These are phyloP conservation scores for Sthenelais limicola DNA, from an alignment of 2,888 invertebrate species.

Conservation along the genomic window DNA sequence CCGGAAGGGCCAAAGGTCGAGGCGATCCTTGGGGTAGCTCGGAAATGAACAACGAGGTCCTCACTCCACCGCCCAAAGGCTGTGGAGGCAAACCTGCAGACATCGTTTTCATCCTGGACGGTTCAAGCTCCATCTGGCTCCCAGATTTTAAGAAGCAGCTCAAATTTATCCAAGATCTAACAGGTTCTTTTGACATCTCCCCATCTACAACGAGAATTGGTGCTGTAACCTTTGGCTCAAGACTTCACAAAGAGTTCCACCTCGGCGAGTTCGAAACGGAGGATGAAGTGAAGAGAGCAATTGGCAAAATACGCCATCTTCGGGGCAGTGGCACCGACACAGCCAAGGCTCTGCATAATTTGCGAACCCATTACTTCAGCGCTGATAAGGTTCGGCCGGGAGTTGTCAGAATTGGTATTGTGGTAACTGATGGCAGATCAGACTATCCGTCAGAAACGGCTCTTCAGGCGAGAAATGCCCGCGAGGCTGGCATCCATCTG, in stretches of 20 bases:
- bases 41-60: no score
- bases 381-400: slow-evolving; percentile 50
- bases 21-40: no score
- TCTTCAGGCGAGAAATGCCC: slow-evolving; percentile 54
- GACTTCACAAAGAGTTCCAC: slow-evolving; percentile 22
- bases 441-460: slow-evolving; percentile 54
- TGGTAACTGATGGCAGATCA: slow-evolving; percentile 67
- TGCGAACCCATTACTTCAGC: slow-evolving; percentile 41
- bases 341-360: slow-evolving; percentile 50
- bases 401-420: slow-evolving; percentile 58
- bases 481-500: slow-evolving; percentile 60
- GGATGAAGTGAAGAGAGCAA: not conserved
- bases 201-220: slow-evolving; percentile 22
- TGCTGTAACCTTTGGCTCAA: slow-evolving; percentile 32
- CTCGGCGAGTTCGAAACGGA: not conserved
- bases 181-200: slow-evolving; percentile 25
- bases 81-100: slow-evolving; percentile 41
- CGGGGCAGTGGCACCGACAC: slow-evolving; percentile 47
- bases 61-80: slow-evolving; percentile 22
- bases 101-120: slow-evolving; percentile 37
- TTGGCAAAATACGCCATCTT: slow-evolving; percentile 30
- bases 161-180: slow-evolving; percentile 34
- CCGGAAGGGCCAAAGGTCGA: no score
- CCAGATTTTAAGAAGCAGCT: slow-evolving; percentile 39
- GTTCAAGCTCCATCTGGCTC: slow-evolving; percentile 37